A percentile compares a stretch with the other conserved stretches of the same genome.
These are phyloP conservation scores for Hippocampus guttulatus DNA, from an alignment of 2,113 vertebrate genomes.

Conservation along the genomic window DNA sequence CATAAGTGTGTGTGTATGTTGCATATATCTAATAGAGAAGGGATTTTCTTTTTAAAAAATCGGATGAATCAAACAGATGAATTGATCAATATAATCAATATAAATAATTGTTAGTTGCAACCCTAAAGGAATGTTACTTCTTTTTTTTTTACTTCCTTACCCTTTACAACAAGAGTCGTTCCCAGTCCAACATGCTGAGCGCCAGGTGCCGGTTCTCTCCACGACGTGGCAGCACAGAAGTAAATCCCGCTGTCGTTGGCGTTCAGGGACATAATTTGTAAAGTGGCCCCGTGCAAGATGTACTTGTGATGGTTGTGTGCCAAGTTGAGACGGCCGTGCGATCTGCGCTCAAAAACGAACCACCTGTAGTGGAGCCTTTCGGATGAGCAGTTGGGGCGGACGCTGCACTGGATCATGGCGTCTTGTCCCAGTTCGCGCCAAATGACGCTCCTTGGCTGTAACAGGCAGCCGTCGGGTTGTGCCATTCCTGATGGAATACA, in stretches of 20 bases:
- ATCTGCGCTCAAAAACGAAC: constrained; percentile 40
- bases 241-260: constrained; percentile 62
- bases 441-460: constrained; percentile 5
- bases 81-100: no score
- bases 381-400: not conserved
- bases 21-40: no score
- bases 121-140: not conserved
- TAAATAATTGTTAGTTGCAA: no score
- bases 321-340: not conserved
- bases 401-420: constrained; percentile 29
- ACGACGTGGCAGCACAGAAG: constrained; percentile 44
- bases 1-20: no score
- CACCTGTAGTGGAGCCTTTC: not conserved
- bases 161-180: constrained; percentile 49
- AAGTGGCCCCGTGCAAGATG: not conserved
- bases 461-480: constrained; percentile 5
- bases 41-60: no score
- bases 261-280: constrained; percentile 37
- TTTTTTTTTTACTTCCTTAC: constrained; percentile 32
- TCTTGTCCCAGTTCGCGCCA: constrained; percentile 5
- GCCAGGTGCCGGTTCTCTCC: rapidly evolving
- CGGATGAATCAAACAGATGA: no score
- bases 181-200: constrained; percentile 39
- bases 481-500: constrained; percentile 19
- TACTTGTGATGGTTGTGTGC: not conserved